A percentile compares a stretch with the other conserved stretches of the same genome.
Evolutionary conservation across 2,113 vertebrate species (phyloP).

Genomic region (Chionodraco myersi): DNA sequence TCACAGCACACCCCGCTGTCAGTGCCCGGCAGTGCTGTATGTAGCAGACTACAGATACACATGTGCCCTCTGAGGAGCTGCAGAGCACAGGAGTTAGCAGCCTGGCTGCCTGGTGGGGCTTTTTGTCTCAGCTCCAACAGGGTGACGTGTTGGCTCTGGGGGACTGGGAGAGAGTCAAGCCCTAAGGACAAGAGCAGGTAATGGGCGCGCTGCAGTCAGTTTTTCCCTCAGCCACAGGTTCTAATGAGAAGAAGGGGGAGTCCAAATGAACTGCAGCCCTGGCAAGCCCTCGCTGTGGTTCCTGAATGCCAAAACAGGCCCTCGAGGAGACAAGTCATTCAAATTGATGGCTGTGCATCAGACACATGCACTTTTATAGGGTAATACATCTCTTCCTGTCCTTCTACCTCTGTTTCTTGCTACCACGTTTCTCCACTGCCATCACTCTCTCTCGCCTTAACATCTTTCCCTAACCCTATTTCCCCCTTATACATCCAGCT

Average conservation of each 20-base stretch:
- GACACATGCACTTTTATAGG: conserved; percentile 86
- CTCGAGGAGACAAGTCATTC: conserved; percentile 87
- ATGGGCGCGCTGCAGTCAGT: conserved; percentile 69
- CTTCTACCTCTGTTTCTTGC: conserved; percentile 73
- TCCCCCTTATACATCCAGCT: conserved; percentile 27
- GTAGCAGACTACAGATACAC: conserved; percentile 39
- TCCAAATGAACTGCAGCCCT: conserved; percentile 82
- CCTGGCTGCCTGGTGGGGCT: conserved; percentile 45
- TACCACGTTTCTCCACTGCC: conserved; percentile 57
- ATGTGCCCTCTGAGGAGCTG: conserved; percentile 23
- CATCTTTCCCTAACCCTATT: conserved; percentile 56
- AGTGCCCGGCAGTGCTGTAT: conserved; percentile 19
- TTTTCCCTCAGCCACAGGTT: conserved; percentile 72
- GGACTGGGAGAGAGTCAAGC: conserved; percentile 58
- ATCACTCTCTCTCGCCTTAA: conserved; percentile 71
- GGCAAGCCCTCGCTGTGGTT: conserved; percentile 79
- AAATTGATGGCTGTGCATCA: conserved; percentile 87
- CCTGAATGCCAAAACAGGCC: conserved; percentile 88
- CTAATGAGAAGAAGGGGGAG: conserved; percentile 80
- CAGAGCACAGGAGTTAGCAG: conserved; percentile 41
- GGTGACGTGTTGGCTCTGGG: conserved; percentile 54
- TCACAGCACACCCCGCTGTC: conserved; percentile 22
- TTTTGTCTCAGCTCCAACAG: conserved; percentile 61
- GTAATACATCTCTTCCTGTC: conserved; percentile 81
- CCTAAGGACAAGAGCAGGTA: conserved; percentile 76